Evolutionary conservation across 2,797 vertebrate species (phyloP).

Genomic region (Fistularia commersonii): DNA sequence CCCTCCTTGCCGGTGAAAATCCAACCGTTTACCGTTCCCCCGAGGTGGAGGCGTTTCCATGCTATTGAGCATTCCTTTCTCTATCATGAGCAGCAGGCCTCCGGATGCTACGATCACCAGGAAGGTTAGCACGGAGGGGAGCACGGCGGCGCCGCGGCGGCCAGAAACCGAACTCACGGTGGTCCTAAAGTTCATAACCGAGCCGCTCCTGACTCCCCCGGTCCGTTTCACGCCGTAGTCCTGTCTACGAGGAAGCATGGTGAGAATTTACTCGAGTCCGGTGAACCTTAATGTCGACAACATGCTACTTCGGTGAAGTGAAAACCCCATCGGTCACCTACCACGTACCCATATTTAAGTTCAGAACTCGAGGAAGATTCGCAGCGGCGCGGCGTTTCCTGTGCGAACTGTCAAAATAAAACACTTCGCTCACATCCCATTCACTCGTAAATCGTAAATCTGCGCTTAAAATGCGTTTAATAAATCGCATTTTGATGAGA

Average conservation of each 20-base stretch:
- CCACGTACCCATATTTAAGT: constrained; percentile 54
- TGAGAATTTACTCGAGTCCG: background rate
- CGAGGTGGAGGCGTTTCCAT: constrained; percentile 82
- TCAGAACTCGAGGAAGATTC: background rate
- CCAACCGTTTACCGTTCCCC: constrained; percentile 37
- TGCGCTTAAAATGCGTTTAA: too few species aligned
- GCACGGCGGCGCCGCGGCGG: constrained; percentile 72
- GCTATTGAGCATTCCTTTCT: constrained; percentile 88
- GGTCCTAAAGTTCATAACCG: constrained; percentile 51
- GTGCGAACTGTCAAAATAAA: constrained; percentile 42
- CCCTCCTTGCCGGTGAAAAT: constrained; percentile 18
- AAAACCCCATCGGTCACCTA: too few species aligned
- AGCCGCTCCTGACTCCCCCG: constrained; percentile 40
- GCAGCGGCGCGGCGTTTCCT: constrained; percentile 22
- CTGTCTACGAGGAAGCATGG: constrained; percentile 61
- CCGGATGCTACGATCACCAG: constrained; percentile 94
- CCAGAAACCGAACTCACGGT: constrained; percentile 43
- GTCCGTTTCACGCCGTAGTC: constrained; percentile 44
- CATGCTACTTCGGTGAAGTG: too few species aligned
- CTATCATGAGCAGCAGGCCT: constrained; percentile 95
- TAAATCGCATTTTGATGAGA: too few species aligned
- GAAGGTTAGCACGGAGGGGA: constrained; percentile 93
- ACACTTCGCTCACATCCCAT: too few species aligned
- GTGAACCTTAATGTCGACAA: background rate
- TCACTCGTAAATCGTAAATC: too few species aligned